Base-by-base conservation (phyloP, 2,888 invertebrate genomes). In the Meteorus colon region DNA sequence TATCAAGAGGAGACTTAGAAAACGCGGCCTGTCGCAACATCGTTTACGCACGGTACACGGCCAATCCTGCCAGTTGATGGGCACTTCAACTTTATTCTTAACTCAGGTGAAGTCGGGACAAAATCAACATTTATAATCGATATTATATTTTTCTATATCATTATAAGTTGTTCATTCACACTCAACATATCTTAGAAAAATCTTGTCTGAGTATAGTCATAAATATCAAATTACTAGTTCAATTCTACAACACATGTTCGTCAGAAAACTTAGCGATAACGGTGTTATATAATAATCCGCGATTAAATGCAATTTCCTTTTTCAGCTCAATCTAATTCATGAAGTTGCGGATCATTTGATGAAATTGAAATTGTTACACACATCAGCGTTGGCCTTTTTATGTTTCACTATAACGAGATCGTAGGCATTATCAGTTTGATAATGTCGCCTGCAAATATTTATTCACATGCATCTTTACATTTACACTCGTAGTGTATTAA, bases 31-130 rank as follows among this genome's bases (percentile, higher is more conserved):
- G 77, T 62, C 65, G 75, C 62, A 55, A 48, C 82, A 82, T 82
- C 82, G 79, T 74, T 78, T 80, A 77, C 76, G 71, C 72, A 76
- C 80, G 79, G 82, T 83, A 84, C 81, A 81, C 67, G 82, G 82
- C 83, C 80, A 83, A 79, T 83, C 83, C 77, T 80, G 71, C 81
- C 83, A 82, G 83, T 84, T 84, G 82, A 84, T 77, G 84, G 82
- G 85, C 84, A 81, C 85, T 82, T 83, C 87, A 82, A 78, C 88
- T 83, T 85, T 86, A 87, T 88, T 87, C 86, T 86, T 87, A 87
- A 88, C 86, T 88, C 88, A 88, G 88, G 88, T 88, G 88, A 88
- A 88, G 88, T 88, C 87, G 87, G 88, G 88, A 86, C 86, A 87
- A 86, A 88, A 88, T 87, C 87, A 87, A 87, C 86, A 87, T 87